Base-by-base conservation (phyloP, 2,888 invertebrate genomes). In the Melanargia galathea region DNA sequence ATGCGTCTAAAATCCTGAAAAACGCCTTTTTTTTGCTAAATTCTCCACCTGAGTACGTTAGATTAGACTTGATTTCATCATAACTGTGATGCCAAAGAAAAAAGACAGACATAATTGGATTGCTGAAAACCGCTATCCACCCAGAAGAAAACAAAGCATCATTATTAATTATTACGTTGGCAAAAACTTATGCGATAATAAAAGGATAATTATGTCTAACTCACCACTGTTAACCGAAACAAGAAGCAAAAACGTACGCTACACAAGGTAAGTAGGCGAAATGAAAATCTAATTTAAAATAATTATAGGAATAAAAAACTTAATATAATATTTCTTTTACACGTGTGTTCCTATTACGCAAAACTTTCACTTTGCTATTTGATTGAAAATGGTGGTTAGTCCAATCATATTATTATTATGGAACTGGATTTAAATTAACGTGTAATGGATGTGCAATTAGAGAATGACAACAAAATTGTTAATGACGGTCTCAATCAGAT, bases 391-490 rank as follows among this genome's bases (percentile, higher is more conserved):
- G 55, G 64, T 56, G 64, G 66, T 68, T 67, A 70, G 63, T 60
- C 57, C 71, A 73, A 71, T 71, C 66, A 69, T 66, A 62, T 70
- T 67, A 33, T 45, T 45, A 70, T 70, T 68, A 69, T 63, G 65
- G 69, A 68, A 66, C 60, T 45, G 38, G 55, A 66, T 64, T 65
- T 55, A 63, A 67, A 73, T 71, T 67, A 68, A 57, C 45, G 57
- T 46, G 16, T 18, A 56, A 56, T 57, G 35, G 58, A 71, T 67
- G 60, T 64, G 60, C 62, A 72, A 75, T 74, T 72, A 70, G 48
- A 57, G 65, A 63, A 66, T 81, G 82, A 85, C 82, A 85, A 76
- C 76, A 69, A 77, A 74, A 77, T 75, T 77, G 71, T 70, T 66
- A 73, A 70, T 75, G 71, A 73, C 71, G 69, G 64, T 59, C 63